Base-by-base conservation (phyloP, 2,113 vertebrate genomes). In the Pollimyrus isidori region DNA sequence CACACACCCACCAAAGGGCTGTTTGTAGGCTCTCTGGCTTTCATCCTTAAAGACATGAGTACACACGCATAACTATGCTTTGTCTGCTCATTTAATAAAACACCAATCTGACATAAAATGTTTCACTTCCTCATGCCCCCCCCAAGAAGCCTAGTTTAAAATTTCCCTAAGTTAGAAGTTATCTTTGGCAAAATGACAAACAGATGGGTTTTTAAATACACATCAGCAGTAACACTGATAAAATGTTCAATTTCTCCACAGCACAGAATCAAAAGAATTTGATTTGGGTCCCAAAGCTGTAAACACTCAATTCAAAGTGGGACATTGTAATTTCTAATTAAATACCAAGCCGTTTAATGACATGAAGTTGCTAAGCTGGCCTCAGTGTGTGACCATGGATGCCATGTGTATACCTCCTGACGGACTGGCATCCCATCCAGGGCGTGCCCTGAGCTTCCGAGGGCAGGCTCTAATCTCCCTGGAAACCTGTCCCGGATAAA, bases 81-180 rank as follows among this genome's bases (percentile, higher is more conserved):
- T 56, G 85, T 87, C n/a, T 30, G n/a, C 85, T 53, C 46, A 56
- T 53, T 87, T 87, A 50, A 46, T 84, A 48, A 46, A 84, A 84
- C 45, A 53, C 15, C 1, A n/a, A 50, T 21, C 3, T 26, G 15
- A 53, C n/a, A 56, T 30, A 39, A 53, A 26, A 49, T 85, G 35
- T 49, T 52, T 86, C 11, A 52, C n/a, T 50, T 52, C 15, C n/a
- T 39, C 15, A 39, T 39, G 30, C 21, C 2, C 7, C n/a, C 62
- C 35, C 15, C 69, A 21, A 39, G 15, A 19, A 80, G 2, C 73
- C 73, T 2, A 11, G 30, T 39, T 39, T 17, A 76, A 76, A 76
- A 39, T 39, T 30, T 76, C 35, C 65, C 30, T 39, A 39, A 42
- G 35, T 10, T 76, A 15, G 69, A 76, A 42, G 2, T 76, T 35